phyloP scores from a whole-genome alignment of 1,140 invertebrate species.

The Zaprionus camerounensis region DNA sequence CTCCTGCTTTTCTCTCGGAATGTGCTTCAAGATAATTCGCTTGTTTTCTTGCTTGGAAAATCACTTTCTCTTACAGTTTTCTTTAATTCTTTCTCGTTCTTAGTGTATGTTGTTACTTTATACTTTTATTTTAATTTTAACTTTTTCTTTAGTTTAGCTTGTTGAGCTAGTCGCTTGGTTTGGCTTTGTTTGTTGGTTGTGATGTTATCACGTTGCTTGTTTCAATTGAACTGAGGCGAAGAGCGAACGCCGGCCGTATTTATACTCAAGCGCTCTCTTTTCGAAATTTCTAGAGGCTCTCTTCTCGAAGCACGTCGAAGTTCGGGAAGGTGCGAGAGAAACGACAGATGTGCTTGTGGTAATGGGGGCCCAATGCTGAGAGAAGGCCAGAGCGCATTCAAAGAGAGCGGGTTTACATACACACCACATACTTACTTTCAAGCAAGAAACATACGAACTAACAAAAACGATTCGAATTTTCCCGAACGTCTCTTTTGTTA shows the following conservation, averaged over 20 bases:
- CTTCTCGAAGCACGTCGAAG: slow-evolving; percentile 45
- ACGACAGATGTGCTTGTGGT: background rate
- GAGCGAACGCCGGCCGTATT: slow-evolving; percentile 56
- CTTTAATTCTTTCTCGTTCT: slow-evolving; percentile 10
- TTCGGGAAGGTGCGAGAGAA: slow-evolving; percentile 12
- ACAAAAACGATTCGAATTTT: slow-evolving; percentile 1
- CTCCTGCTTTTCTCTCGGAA: slow-evolving; percentile 1
- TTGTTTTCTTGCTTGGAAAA: background rate
- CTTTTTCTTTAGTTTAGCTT: slow-evolving; percentile 37
- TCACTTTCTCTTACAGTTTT: background rate
- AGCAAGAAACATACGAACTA: background rate
- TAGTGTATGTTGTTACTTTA: background rate
- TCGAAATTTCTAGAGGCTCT: slow-evolving; percentile 58
- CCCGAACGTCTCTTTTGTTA: slow-evolving; percentile 10
- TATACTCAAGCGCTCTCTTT: slow-evolving; percentile 58
- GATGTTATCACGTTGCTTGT: slow-evolving; percentile 65
- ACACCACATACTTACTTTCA: no score
- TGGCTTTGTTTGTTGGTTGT: slow-evolving; percentile 41
- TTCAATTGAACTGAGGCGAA: slow-evolving; percentile 63
- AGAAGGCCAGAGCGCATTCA: background rate
- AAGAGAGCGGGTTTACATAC: background rate
- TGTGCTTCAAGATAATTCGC: slow-evolving; percentile 7
- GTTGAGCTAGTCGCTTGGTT: slow-evolving; percentile 51
- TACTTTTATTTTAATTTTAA: slow-evolving; percentile 9
- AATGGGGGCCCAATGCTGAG: background rate